Base-by-base conservation (phyloP, 2,888 invertebrate species). In the Trileptium ribeirensis region DNA sequence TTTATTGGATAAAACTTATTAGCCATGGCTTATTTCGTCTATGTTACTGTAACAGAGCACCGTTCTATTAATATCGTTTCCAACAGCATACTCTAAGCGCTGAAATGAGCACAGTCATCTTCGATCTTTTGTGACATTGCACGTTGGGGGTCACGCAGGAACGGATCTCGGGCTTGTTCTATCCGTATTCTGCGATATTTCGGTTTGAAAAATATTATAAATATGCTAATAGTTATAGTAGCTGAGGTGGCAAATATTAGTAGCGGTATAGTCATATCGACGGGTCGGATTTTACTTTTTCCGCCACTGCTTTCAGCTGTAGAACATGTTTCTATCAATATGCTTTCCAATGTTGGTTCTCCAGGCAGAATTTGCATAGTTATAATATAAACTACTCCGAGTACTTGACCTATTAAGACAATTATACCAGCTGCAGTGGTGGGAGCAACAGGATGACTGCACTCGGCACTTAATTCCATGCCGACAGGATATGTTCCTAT, bases 401-500 rank as follows among this genome's bases (percentile, higher is more conserved):
- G 74, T n/a, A 85, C 86, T 85, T 88, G 90, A 89, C 91, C 90
- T 34, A 89, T 88, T 19, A 91, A 87, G 29, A 90, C 89, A 70
- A 91, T 87, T 24, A 91, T 85, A 19, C 91, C 91, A 38, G 90
- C 88, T 80, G 90, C 90, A 1, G 90, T 90, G 39, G 90, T 90
- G 85, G 91, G 91, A 0, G 90, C 89, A 36, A 91, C 90, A 33
- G 91, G 91, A 84, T 89, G 90, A 0, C 90, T 90, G 81, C 89
- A 88, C 85, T 91, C 91, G 1, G 90, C 90, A 1, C 89, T 88
- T 82, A 91, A 84, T 82, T 91, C 91, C 84, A 91, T 87, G 82
- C 89, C 89, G 38, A 89, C 86, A 2, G 91, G 91, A 83, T 90
- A 90, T 19, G 90, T 86, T 8, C 90, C 90, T 85, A 91, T 88